Base-by-base conservation (phyloP, 2,797 vertebrate genomes). In the Cossypha niveicapilla region DNA sequence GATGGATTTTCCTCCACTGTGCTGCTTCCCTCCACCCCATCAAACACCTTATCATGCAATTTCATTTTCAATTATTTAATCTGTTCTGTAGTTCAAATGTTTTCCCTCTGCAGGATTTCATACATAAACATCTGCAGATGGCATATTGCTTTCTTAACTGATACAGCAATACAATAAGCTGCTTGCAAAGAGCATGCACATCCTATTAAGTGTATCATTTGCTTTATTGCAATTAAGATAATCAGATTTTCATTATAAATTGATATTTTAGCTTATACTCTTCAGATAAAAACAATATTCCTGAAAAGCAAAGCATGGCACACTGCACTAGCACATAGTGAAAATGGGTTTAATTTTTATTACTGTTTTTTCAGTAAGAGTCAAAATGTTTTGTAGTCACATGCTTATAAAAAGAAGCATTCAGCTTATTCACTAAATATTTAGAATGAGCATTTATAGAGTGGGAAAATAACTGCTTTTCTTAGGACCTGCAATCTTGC, bases 1-100 rank as follows among this genome's bases (percentile, higher is more conserved):
- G 95, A 96, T 90, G 72, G 88, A 39, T 93, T 95, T 83, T 76
- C 76, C 83, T 92, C 61, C 60, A 12, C 78, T 60, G 32, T 44
- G 80, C n/a, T 8, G 62, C 81, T 89, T 91, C 92, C 50, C 91
- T 86, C 87, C 76, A 11, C 91, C 92, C 91, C 54, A 48, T 79
- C 74, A 78, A 94, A 92, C 62, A 87, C n/a, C 54, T 95, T 86
- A 94, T 94, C 93, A 94, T 60, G 85, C 80, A 71, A 91, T 76
- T 72, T 86, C 42, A 61, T 90, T 97, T 92, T 73, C 66, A 84
- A n/a, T 96, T 86, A 88, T 91, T 86, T 93, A 94, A 78, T 87
- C 72, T 96, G 35, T 57, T 79, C 70, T 15, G 42, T 24, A 80
- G 56, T 47, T 77, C 77, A 78, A 87, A 90, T 93, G 50, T 87